Base-by-base conservation (phyloP, 1,140 invertebrate species). In the Trypoxylus dichotomus region DNA sequence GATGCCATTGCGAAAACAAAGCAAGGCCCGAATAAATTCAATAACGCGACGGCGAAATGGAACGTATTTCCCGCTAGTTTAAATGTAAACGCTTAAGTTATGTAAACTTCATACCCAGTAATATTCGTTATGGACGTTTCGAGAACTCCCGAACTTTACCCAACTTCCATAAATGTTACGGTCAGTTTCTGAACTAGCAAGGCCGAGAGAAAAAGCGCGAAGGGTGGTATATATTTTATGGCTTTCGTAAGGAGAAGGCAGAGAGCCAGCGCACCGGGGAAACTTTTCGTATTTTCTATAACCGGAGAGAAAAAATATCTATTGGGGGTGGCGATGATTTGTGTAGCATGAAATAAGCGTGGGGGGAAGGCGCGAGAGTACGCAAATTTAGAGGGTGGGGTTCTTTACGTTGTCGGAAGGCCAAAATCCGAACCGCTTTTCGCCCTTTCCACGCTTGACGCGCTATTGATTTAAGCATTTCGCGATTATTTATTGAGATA, bases 201-300 rank as follows among this genome's bases (percentile, higher is more conserved):
- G 71, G 77, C 80, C 71, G 76, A 78, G 80, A 81, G 81, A 80
- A 79, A 80, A 78, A 75, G 10, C 19, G 3, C 8, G 77, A 79
- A 79, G 79, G 73, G 82, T 82, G 81, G n/a, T n/a, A n/a, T n/a
- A n/a, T 83, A 79, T 83, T 83, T 83, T 83, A 83, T 80, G 82
- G 79, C 79, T 81, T 37, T 81, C 74, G 74, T 78, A 29, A 27
- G n/a, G n/a, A n/a, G 32, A 21, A 80, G 81, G 77, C 80, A 37
- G 32, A 37, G 32, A 73, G 79, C 80, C 80, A 80, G 81, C 68
- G 79, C 78, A n/a, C 15, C 43, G 8, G n/a, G n/a, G 29, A 75
- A 81, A 81, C 79, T 83, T 83, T 81, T 81, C 80, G 79, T 81
- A 83, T 83, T 80, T 82, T 79, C 78, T 63, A 63, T 63, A 63